These are phyloP conservation scores for Lamellibrachia satsuma DNA, from an alignment of 2,888 invertebrate genomes.

Conservation along the genomic window DNA sequence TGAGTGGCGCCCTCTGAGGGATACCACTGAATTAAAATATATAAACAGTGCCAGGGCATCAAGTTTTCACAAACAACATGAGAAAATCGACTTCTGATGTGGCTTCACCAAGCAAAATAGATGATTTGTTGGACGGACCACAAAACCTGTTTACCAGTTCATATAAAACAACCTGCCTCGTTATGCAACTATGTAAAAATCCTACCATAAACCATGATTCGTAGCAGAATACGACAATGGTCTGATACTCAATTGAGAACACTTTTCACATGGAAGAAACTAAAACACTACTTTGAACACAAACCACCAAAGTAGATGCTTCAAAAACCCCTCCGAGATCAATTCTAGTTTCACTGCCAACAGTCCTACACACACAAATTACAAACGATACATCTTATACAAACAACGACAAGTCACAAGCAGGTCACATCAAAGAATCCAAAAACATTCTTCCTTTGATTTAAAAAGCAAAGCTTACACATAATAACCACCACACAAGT, in stretches of 20 bases:
- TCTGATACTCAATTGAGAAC: background rate
- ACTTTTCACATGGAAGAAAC: background rate
- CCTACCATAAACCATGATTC: background rate
- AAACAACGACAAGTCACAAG: background rate
- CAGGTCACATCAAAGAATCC: background rate
- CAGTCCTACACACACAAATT: background rate
- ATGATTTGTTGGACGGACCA: background rate
- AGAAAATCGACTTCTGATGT: background rate
- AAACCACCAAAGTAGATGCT: conserved; percentile 3
- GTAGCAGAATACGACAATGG: background rate
- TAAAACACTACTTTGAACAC: conserved; percentile 1
- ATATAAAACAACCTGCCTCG: background rate
- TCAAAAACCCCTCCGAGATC: conserved; percentile 5
- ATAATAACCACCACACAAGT: conserved; percentile 17
- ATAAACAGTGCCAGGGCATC: background rate
- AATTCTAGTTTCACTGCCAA: background rate
- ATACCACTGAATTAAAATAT: background rate
- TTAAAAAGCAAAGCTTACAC: conserved; percentile 12
- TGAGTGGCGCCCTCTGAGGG: background rate
- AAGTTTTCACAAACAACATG: background rate
- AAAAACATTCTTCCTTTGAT: background rate
- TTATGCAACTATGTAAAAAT: background rate
- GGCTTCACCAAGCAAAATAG: background rate
- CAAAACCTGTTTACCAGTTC: background rate
- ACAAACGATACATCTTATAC: background rate